Percentiles rank a stretch among this genome's conserved stretches.
phyloP scores from a whole-genome alignment of 2,113 vertebrate genomes.

The Lucifuga dentata region DNA sequence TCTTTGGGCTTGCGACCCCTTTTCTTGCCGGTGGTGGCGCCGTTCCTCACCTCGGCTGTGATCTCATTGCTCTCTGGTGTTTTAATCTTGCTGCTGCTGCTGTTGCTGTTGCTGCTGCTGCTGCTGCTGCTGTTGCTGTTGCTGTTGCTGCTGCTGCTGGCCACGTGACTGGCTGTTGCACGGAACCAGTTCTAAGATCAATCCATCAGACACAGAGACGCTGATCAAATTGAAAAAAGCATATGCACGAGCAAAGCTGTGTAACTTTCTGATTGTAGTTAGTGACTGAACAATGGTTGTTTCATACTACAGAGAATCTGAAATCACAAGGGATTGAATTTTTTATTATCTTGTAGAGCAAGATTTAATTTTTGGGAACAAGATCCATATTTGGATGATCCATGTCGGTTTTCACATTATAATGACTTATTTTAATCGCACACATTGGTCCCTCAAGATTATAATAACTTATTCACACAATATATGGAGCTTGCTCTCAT shows the following conservation, averaged over 20 bases:
- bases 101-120: conserved; percentile 88
- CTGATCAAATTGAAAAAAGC: not conserved
- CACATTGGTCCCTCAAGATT: not conserved
- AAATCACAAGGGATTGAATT: too few species aligned
- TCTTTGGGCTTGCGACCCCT: conserved; percentile 95
- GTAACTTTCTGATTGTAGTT: conserved; percentile 1
- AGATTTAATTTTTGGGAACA: not conserved
- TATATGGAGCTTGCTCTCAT: not conserved
- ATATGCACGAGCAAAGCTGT: not conserved
- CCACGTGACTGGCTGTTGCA: conserved; percentile 86
- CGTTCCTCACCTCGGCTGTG: conserved; percentile 84
- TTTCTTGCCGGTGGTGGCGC: conserved; percentile 86
- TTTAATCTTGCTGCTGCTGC: conserved; percentile 85
- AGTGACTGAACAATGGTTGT: too few species aligned
- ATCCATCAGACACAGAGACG: too few species aligned
- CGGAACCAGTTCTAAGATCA: conserved; percentile 94
- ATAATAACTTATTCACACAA: conserved; percentile 6
- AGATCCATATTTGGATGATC: not conserved
- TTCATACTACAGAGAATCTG: too few species aligned
- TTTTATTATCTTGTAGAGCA: not conserved
- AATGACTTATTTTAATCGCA: too few species aligned
- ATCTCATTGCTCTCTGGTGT: conserved; percentile 76
- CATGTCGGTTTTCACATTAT: too few species aligned
- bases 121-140: conserved; percentile 87
- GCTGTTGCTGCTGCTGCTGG: conserved; percentile 85